These are phyloP conservation scores for Asteroscopus sphinx DNA, from an alignment of 2,888 invertebrate species.

Conservation along the genomic window DNA sequence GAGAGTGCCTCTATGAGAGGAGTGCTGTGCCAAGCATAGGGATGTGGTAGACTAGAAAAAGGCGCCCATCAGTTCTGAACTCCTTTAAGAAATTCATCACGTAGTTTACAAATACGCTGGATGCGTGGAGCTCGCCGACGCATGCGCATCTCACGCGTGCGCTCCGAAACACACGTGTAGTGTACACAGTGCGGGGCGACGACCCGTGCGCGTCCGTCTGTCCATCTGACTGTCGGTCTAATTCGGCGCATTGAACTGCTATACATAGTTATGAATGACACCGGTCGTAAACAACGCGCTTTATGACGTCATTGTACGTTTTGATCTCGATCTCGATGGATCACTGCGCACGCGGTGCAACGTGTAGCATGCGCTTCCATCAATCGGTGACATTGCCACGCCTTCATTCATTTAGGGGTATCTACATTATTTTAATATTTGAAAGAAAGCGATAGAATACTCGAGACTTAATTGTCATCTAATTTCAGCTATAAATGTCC, in stretches of 20 bases:
- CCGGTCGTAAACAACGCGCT: conserved; percentile 43
- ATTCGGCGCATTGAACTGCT: conserved; percentile 43
- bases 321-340: conserved; percentile 55
- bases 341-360: conserved; percentile 13
- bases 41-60: too few relatives aligned
- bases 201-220: conserved; percentile 15
- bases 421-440: not conserved
- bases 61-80: too few relatives aligned
- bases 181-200: conserved; percentile 6
- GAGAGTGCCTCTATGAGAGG: too few relatives aligned
- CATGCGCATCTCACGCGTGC: not conserved
- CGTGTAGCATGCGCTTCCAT: conserved; percentile 9
- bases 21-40: too few relatives aligned
- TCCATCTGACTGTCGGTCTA: conserved; percentile 12
- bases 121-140: not conserved
- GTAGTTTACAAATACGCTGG: too few relatives aligned
- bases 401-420: not conserved
- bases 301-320: conserved; percentile 46
- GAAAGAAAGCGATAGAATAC: not conserved
- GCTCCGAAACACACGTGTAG: not conserved
- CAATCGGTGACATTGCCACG: conserved; percentile 19
- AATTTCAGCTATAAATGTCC: not conserved
- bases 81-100: too few relatives aligned
- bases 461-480: not conserved
- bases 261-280: conserved; percentile 41